Percentiles rank a stretch among this genome's conserved stretches.
phyloP scores from a whole-genome alignment of 2,113 vertebrate genomes.

The Dicrurus megarhynchus region DNA sequence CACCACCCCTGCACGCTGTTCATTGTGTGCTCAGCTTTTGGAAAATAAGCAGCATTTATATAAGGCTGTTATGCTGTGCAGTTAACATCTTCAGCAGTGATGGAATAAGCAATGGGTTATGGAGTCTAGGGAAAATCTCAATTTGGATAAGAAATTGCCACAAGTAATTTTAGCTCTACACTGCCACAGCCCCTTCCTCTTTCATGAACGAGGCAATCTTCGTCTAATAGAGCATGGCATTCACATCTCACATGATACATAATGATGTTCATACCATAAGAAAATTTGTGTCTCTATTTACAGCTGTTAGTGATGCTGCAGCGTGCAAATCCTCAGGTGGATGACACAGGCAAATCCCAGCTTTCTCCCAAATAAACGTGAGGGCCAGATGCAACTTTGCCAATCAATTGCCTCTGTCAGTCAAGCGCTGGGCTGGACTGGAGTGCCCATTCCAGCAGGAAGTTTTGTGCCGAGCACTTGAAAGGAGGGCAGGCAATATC shows the following conservation, averaged over 20 bases:
- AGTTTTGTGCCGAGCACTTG: background rate
- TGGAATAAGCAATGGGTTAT: conserved; percentile 35
- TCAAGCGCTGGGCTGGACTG: accelerated
- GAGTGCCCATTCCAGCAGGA: background rate
- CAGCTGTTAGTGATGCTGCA: background rate
- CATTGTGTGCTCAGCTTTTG: background rate
- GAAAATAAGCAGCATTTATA: conserved; percentile 20
- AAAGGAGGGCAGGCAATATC: background rate
- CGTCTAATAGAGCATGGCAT: background rate
- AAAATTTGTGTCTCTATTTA: background rate
- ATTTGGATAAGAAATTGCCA: conserved; percentile 50
- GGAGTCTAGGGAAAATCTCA: conserved; percentile 21
- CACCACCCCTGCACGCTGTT: background rate
- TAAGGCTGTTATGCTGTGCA: background rate
- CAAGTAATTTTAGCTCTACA: conserved; percentile 3
- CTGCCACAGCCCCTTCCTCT: background rate
- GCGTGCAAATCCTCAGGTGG: background rate
- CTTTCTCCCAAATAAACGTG: background rate
- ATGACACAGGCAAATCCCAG: background rate
- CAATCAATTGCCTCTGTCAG: background rate
- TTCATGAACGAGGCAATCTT: conserved; percentile 16
- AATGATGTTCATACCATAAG: background rate
- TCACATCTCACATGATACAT: background rate
- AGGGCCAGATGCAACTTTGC: background rate
- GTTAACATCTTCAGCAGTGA: conserved; percentile 32